Evolutionary conservation across 2,113 vertebrate species (phyloP), one percentile per base, ranked within the genome.

Genomic region (Equus quagga): DNA sequence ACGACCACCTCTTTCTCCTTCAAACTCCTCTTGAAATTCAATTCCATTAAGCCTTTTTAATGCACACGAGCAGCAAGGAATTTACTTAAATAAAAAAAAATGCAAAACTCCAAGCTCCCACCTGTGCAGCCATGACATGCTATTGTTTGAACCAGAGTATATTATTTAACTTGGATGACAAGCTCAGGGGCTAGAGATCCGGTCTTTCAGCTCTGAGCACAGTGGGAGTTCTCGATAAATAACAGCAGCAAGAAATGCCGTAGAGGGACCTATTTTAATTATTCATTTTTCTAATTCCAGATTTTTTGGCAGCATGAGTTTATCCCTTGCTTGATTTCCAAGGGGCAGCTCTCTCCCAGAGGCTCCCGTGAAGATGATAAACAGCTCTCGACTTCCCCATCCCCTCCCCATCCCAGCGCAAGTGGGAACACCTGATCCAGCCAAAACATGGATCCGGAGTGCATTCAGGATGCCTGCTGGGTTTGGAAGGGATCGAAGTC

Each of bases 81-180:
- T 97, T 98, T 95, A 96, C 95, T 96, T 97, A 87, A 44, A 97
- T 78, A 7, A 0, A 15, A 69, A 75, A 75, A 78, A 69, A 72
- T 10, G 81, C 72, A 91, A 94, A 97, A 98, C 96, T 97, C 82
- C 88, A 86, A 90, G 78, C 73, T 92, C 88, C 96, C 95, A 98
- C 97, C 97, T 98, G 97, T 94, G 95, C 92, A 94, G 94, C 94
- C 62, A 58, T 89, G 96, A 85, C 95, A 98, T 13, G 85, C 97
- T 97, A 97, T 98, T 98, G 98, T 98, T 96, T 93, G 96, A 97
- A 94, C 44, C 82, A 26, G 92, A 97, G 96, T 89, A 58, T 88
- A 93, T 98, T 93, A 94, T 97, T 96, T 97, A 97, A 95, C 96
- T 98, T 97, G 87, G 88, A 89, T 60, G 96, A 93, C 94, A 75